Evolutionary conservation across 2,797 vertebrate genomes (phyloP).

Genomic region (Gastrophryne carolinensis): DNA sequence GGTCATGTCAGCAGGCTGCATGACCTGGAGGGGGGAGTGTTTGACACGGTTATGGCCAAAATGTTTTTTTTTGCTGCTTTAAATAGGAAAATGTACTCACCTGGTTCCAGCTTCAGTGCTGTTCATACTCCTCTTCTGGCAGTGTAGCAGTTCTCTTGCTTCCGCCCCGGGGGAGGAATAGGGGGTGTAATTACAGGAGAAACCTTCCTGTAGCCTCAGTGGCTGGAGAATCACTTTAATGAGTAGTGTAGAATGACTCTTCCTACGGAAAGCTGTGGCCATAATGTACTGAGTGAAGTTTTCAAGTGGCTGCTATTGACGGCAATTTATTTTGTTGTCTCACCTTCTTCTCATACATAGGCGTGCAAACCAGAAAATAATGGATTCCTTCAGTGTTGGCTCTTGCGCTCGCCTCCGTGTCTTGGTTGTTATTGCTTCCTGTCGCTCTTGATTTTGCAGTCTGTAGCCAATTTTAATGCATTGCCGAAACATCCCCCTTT

Average conservation of each 20-base stretch:
- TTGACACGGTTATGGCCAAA: too few relatives aligned
- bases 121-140: too few relatives aligned
- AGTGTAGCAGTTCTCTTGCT: too few relatives aligned
- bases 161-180: too few relatives aligned
- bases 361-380: neutral
- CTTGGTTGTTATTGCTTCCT: conserved; percentile 28
- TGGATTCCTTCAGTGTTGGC: conserved; percentile 14
- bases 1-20: too few relatives aligned
- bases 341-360: neutral
- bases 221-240: too few relatives aligned
- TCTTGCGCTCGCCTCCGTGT: neutral
- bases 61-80: too few relatives aligned
- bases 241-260: neutral
- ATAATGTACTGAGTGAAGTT: neutral
- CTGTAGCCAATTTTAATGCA: conserved; percentile 2
- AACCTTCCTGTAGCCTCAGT: too few relatives aligned
- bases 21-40: too few relatives aligned
- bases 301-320: neutral
- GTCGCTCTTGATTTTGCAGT: conserved; percentile 35
- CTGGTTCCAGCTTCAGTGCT: too few relatives aligned
- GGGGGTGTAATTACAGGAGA: too few relatives aligned
- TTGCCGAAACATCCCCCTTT: neutral
- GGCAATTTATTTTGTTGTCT: neutral
- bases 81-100: too few relatives aligned
- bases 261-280: neutral